Evolutionary conservation across 2,888 invertebrate genomes (phyloP).

Genomic region (Ormyrus pomaceus): DNA sequence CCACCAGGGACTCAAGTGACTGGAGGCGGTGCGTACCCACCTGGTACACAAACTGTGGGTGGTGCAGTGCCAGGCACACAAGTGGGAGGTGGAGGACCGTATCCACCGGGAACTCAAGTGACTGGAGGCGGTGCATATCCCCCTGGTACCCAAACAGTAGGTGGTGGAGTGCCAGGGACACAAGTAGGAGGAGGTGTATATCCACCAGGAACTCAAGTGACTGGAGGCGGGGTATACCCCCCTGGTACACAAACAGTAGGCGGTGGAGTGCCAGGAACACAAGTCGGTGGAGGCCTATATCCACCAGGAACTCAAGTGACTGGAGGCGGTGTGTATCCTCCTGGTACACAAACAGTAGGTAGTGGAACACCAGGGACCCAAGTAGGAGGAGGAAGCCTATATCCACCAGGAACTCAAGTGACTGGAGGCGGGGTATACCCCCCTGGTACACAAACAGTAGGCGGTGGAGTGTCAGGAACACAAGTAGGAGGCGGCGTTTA

Average conservation of each 20-base stretch:
- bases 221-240: slow-evolving; percentile 42
- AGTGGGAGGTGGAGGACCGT: slow-evolving; percentile 23
- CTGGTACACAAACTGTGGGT: neutral
- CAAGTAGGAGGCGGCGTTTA: slow-evolving; percentile 49
- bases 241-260: too few species aligned
- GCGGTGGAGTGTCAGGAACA: slow-evolving; percentile 37
- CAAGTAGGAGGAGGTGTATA: slow-evolving; percentile 37
- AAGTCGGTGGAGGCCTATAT: slow-evolving; percentile 48
- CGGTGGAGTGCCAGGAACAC: neutral
- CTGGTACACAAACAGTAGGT: slow-evolving; percentile 27
- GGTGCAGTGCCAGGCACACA: neutral
- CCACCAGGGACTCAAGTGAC: neutral
- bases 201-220: slow-evolving; percentile 29
- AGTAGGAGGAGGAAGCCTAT: slow-evolving; percentile 24
- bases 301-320: slow-evolving; percentile 47
- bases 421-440: slow-evolving; percentile 40
- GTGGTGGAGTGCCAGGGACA: slow-evolving; percentile 42
- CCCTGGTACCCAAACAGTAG: slow-evolving; percentile 51
- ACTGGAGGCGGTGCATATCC: slow-evolving; percentile 42
- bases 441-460: slow-evolving; percentile 51
- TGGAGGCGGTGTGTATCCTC: slow-evolving; percentile 16
- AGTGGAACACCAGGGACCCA: slow-evolving; percentile 47
- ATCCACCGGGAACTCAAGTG: slow-evolving; percentile 51
- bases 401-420: neutral
- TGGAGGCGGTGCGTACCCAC: slow-evolving; percentile 4